These are phyloP conservation scores for Crossocerus cetratus DNA, from an alignment of 2,888 invertebrate species.

Conservation along the genomic window DNA sequence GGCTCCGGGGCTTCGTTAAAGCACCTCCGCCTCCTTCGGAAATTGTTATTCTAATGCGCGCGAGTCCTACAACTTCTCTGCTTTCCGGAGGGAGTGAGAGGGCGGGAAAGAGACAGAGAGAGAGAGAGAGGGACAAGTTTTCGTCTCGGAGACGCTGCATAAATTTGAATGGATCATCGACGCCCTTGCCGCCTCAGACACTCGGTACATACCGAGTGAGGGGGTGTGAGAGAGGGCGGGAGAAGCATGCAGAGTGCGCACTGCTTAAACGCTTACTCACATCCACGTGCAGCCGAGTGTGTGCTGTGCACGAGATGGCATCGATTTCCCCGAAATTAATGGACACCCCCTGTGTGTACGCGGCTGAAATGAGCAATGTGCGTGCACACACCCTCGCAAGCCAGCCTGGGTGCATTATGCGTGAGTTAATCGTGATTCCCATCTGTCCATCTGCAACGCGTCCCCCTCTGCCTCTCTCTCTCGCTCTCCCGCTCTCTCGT, in stretches of 20 bases:
- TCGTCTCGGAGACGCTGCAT: conserved; percentile 45
- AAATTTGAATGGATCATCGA: conserved; percentile 70
- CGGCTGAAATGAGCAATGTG: conserved; percentile 72
- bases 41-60: conserved; percentile 65
- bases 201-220: conserved; percentile 16
- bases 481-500: no score
- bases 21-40: conserved; percentile 47
- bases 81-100: no score
- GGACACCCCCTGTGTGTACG: conserved; percentile 56
- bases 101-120: no score
- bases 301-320: conserved; percentile 44
- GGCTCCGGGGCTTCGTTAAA: conserved; percentile 45
- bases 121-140: no score
- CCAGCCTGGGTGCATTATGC: conserved; percentile 53
- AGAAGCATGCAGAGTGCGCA: background rate
- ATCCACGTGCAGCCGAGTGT: conserved; percentile 21
- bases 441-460: conserved; percentile 67
- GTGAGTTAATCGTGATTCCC: conserved; percentile 69
- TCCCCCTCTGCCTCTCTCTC: conserved; percentile 5
- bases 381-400: conserved; percentile 49
- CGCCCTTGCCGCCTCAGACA: conserved; percentile 9
- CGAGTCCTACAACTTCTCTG: conserved; percentile 20
- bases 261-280: conserved; percentile 1
- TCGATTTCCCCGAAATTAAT: conserved; percentile 69
- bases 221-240: conserved; percentile 5